A percentile compares a stretch with the other conserved stretches of the same genome.
These are phyloP conservation scores for Thelaira solivaga DNA, from an alignment of 2,888 invertebrate genomes.

Conservation along the genomic window DNA sequence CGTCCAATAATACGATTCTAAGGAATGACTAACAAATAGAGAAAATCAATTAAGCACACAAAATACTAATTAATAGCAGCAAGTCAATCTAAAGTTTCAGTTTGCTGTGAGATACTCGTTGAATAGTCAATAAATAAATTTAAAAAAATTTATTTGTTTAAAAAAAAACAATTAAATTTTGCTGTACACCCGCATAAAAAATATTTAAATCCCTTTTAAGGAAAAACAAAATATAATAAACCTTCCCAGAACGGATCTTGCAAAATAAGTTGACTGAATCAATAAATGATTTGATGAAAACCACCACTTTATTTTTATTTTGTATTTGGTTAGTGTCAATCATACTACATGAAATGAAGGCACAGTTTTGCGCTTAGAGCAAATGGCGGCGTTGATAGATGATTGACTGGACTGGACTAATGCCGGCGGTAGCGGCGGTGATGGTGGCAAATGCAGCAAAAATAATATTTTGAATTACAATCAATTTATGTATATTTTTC, in stretches of 20 bases:
- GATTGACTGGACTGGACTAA: constrained; percentile 7
- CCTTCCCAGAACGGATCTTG: constrained; percentile 36
- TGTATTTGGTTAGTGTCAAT: constrained; percentile 22
- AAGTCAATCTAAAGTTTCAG: too few relatives aligned
- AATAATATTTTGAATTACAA: constrained; percentile 40
- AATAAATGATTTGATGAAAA: constrained; percentile 2
- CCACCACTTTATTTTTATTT: constrained; percentile 12
- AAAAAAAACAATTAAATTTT: too few relatives aligned
- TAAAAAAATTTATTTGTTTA: too few relatives aligned
- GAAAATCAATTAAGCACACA: too few relatives aligned
- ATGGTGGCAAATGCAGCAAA: constrained; percentile 15
- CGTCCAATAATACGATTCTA: too few relatives aligned
- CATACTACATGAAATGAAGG: constrained; percentile 3
- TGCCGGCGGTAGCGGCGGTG: constrained; percentile 5
- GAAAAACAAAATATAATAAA: constrained; percentile 44
- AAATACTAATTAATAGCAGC: too few relatives aligned
- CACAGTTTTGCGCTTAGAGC: neutral
- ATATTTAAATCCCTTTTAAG: too few relatives aligned
- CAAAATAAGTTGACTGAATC: constrained; percentile 1
- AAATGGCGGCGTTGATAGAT: constrained; percentile 28
- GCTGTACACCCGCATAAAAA: too few relatives aligned
- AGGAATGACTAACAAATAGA: too few relatives aligned
- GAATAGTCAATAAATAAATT: too few relatives aligned
- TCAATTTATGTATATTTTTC: too few relatives aligned
- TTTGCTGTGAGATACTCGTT: too few relatives aligned